Evolutionary conservation across 2,797 vertebrate species (phyloP).

Genomic region (Numenius phaeopus): DNA sequence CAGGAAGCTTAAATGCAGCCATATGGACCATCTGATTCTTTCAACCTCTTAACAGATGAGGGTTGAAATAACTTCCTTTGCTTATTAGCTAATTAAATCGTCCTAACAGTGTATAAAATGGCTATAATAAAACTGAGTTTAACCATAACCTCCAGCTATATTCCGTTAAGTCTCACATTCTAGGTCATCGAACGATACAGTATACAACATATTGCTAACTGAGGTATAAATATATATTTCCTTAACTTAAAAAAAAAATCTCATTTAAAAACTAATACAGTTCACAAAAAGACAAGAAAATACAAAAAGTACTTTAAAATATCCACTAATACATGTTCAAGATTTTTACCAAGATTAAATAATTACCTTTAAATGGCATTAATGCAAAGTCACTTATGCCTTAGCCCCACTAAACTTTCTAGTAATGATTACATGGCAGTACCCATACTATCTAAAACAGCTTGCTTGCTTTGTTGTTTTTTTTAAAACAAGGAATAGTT

Average conservation of each 20-base stretch:
- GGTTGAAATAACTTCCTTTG: constrained; percentile 76
- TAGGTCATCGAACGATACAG: constrained; percentile 36
- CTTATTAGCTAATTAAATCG: constrained; percentile 77
- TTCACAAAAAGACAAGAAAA: not conserved
- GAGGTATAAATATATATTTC: not conserved
- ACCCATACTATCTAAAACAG: not conserved
- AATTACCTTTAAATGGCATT: not conserved
- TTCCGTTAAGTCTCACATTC: constrained; percentile 48
- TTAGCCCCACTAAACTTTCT: not conserved
- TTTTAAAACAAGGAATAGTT: not conserved
- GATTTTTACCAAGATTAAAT: not conserved
- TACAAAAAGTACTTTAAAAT: not conserved
- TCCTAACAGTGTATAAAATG: constrained; percentile 72
- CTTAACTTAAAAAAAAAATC: not conserved
- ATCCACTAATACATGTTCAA: not conserved
- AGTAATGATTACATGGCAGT: not conserved
- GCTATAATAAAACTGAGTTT: constrained; percentile 72
- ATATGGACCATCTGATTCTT: constrained; percentile 75
- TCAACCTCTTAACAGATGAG: constrained; percentile 73
- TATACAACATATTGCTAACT: not conserved
- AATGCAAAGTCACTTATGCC: not conserved
- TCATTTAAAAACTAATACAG: not conserved
- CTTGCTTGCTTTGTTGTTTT: not conserved
- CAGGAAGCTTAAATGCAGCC: constrained; percentile 78
- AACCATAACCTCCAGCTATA: constrained; percentile 74